phyloP scores from a whole-genome alignment of 2,888 invertebrate genomes.

The Beris morrisii region DNA sequence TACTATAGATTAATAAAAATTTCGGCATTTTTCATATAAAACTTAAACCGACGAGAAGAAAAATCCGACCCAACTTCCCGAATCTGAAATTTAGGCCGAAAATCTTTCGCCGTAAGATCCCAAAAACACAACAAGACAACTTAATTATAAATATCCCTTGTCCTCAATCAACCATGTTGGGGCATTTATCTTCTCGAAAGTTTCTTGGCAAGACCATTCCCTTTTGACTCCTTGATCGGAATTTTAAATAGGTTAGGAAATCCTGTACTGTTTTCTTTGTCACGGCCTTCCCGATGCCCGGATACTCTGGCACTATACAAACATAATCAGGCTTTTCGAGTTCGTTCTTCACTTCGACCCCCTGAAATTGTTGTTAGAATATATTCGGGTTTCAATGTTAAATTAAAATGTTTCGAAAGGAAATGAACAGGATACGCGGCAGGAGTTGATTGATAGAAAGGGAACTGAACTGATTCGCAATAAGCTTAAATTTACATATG shows the following conservation, averaged over 20 bases:
- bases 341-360: slow-evolving; percentile 14
- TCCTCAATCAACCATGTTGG: slow-evolving; percentile 41
- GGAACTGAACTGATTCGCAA: too few species aligned
- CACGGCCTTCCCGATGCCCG: slow-evolving; percentile 65
- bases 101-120: too few species aligned
- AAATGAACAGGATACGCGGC: too few species aligned
- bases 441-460: too few species aligned
- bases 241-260: slow-evolving; percentile 58
- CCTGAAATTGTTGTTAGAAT: slow-evolving; percentile 13
- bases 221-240: slow-evolving; percentile 41
- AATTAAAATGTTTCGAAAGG: slow-evolving; percentile 6
- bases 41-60: too few species aligned
- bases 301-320: slow-evolving; percentile 58
- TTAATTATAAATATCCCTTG: slow-evolving; percentile 28
- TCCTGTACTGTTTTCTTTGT: slow-evolving; percentile 58
- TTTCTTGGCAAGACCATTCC: slow-evolving; percentile 43
- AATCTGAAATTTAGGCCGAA: too few species aligned
- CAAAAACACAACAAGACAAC: slow-evolving; percentile 7
- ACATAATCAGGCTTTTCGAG: slow-evolving; percentile 32
- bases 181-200: slow-evolving; percentile 43
- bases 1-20: too few species aligned
- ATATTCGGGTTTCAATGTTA: slow-evolving; percentile 26
- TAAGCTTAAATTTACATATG: too few species aligned
- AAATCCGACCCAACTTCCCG: too few species aligned
- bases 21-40: too few species aligned